Conservation (phyloP, 2,888 invertebrate genomes). For the Meiosimyza decipiens region DNA sequence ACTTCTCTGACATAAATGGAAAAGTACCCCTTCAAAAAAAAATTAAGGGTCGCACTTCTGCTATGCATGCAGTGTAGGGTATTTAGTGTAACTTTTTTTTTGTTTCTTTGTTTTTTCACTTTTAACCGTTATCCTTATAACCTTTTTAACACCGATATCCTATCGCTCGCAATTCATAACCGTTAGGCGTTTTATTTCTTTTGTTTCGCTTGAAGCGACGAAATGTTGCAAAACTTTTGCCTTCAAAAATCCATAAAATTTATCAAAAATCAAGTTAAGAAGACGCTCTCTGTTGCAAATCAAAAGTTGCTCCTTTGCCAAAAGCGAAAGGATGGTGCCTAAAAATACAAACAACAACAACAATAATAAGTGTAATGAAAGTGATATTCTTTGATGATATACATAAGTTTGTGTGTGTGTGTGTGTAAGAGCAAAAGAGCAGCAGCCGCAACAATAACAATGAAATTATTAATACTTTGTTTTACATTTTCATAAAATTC, state of each 20-base stretch:
- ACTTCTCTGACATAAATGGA: too few relatives aligned
- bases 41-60: too few relatives aligned
- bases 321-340: background rate
- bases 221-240: conserved; percentile 10
- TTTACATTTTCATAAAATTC: background rate
- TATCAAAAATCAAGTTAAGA: conserved; percentile 25
- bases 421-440: background rate
- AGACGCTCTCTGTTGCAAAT: conserved; percentile 24
- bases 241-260: conserved; percentile 21
- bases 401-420: background rate
- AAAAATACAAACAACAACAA: background rate
- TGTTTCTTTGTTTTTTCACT: too few relatives aligned
- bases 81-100: too few relatives aligned
- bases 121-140: background rate
- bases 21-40: too few relatives aligned
- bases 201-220: background rate
- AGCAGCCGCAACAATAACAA: background rate
- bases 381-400: conserved; percentile 18
- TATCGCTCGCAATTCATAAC: background rate
- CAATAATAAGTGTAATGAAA: background rate
- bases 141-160: conserved; percentile 10
- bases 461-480: conserved; percentile 18
- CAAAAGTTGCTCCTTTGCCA: conserved; percentile 33
- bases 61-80: too few relatives aligned
- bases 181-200: background rate